A percentile compares a stretch with the other conserved stretches of the same genome.
These are phyloP conservation scores for Melikaiella ostensackeni DNA, from an alignment of 2,888 invertebrate species.

Conservation along the genomic window DNA sequence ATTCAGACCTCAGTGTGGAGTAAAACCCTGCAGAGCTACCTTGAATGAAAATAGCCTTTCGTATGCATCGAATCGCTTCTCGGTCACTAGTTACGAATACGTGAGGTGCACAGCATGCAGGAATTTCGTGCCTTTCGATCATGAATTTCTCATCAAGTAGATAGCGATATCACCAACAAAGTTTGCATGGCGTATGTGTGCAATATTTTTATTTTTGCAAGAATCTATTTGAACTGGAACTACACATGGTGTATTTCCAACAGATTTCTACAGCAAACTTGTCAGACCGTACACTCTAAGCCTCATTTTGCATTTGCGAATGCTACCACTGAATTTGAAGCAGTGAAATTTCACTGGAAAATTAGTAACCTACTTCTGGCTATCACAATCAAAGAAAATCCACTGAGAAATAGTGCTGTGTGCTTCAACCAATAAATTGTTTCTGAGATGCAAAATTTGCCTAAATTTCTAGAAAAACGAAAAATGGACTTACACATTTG, in stretches of 20 bases:
- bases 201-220: neutral
- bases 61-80: conserved; percentile 27
- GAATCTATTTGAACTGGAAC: neutral
- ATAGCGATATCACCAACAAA: neutral
- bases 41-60: conserved; percentile 37
- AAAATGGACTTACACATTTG: no score
- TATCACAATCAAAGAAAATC: no score
- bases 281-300: no score
- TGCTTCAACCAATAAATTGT: no score
- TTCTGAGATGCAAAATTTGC: no score
- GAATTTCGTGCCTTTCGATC: neutral
- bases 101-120: conserved; percentile 25
- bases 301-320: no score
- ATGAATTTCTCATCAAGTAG: conserved; percentile 27
- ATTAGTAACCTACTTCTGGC: no score
- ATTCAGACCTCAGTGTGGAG: neutral
- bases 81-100: conserved; percentile 39
- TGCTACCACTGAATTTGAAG: no score
- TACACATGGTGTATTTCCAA: neutral
- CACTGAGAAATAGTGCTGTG: no score
- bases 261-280: no score
- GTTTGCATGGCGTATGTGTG: neutral
- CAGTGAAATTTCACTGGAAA: no score
- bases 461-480: no score
- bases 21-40: conserved; percentile 7